These are phyloP conservation scores for Cephus spinipes DNA, from an alignment of 2,888 invertebrate species.

Conservation along the genomic window DNA sequence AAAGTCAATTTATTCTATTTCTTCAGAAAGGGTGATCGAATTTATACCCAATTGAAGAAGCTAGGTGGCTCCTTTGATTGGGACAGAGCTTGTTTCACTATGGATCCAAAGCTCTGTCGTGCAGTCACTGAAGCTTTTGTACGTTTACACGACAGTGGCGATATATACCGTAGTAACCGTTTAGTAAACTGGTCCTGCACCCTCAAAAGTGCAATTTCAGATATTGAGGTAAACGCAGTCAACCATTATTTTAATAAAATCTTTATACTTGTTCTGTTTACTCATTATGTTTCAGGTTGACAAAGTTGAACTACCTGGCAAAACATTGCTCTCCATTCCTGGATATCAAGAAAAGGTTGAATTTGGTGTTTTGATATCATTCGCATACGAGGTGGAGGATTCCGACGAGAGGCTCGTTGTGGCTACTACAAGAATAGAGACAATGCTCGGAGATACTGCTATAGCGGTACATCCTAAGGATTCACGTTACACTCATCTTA, in stretches of 20 bases:
- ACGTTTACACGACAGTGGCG: slow-evolving; percentile 84
- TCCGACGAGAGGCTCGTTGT: slow-evolving; percentile 87
- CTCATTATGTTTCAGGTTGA: slow-evolving; percentile 74
- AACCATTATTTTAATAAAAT: slow-evolving; percentile 12
- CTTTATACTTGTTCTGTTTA: slow-evolving; percentile 9
- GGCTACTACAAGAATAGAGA: slow-evolving; percentile 98
- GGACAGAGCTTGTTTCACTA: slow-evolving; percentile 94
- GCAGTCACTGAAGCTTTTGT: slow-evolving; percentile 97
- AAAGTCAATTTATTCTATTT: slow-evolving; percentile 23
- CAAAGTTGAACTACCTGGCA: slow-evolving; percentile 88
- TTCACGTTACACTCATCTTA: slow-evolving; percentile 81
- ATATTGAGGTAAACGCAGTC: slow-evolving; percentile 82
- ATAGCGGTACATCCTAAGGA: slow-evolving; percentile 98
- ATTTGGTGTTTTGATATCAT: slow-evolving; percentile 92
- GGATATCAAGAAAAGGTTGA: slow-evolving; percentile 92
- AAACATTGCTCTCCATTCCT: slow-evolving; percentile 89
- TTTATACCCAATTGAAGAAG: slow-evolving; percentile 86
- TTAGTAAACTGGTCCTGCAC: slow-evolving; percentile 99
- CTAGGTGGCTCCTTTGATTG: slow-evolving; percentile 96
- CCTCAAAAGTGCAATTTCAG: slow-evolving; percentile 96
- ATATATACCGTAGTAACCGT: slow-evolving; percentile 93
- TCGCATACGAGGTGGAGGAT: slow-evolving; percentile 88
- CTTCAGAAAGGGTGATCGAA: slow-evolving; percentile 75
- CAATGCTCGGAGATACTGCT: slow-evolving; percentile 97
- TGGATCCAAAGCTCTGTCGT: slow-evolving; percentile 89